Conservation (phyloP, 1,140 invertebrate species). For the Panulirus ornatus region DNA sequence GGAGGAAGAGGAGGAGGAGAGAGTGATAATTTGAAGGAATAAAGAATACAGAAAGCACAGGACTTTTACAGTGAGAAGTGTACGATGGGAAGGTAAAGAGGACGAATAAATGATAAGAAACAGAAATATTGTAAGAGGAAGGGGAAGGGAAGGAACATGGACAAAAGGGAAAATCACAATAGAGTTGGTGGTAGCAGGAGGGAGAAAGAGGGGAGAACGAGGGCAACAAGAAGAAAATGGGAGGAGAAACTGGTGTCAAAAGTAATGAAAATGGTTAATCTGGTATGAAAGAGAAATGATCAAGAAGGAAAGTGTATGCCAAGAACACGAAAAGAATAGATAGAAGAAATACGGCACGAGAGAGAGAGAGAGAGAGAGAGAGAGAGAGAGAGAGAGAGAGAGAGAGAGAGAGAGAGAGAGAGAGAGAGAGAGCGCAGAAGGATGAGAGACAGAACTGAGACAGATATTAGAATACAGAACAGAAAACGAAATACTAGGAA, state of each 20-base stretch:
- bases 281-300: background rate
- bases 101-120: background rate
- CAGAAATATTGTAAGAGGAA: background rate
- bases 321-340: background rate
- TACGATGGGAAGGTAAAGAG: no score
- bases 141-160: slow-evolving; percentile 2
- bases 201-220: background rate
- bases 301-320: background rate
- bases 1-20: slow-evolving; percentile 2
- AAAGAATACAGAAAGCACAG: background rate
- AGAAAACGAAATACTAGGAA: no score
- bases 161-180: background rate
- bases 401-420: background rate
- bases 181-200: background rate
- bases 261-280: background rate
- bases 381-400: background rate
- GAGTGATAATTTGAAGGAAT: slow-evolving; percentile 21
- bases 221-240: background rate
- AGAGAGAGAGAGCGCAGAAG: background rate
- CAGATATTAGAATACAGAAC: no score
- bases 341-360: no score
- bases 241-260: background rate
- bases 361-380: background rate
- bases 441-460: no score
- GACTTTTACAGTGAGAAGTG: no score